Evolutionary conservation across 1,140 invertebrate species (phyloP), one percentile per base, ranked within the genome.

Genomic region (Heliconius hewitsoni): DNA sequence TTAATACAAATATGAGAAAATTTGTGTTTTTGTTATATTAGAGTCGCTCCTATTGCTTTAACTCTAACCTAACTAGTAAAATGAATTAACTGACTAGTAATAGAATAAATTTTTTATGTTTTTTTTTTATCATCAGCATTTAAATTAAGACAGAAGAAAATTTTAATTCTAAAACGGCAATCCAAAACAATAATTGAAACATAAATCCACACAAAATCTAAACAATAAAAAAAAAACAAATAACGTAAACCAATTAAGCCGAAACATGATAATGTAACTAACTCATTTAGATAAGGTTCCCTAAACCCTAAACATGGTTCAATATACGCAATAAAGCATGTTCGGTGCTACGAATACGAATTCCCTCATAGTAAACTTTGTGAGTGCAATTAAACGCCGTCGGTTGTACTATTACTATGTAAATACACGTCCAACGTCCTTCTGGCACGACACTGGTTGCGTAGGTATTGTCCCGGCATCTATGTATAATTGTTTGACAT

Each of bases 321-420:
- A 46, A 70, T 76, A 76, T 76, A 71, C 18, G 13, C 39, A 27
- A 71, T 76, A 76, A 76, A 76, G 46, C 74, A 76, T 76, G 60
- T 76, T 76, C 74, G 71, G 79, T 73, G 52, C n/a, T 27, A 73
- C 70, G 76, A 78, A 80, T 76, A 77, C 71, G 71, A 80, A 76
- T 80, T 34, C 52, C 71, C 71, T 81, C 71, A 81, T 75, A 82
- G 73, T 78, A 74, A 81, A 81, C 70, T 81, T 81, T 74, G 74
- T 79, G 42, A 74, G 82, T 80, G 82, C 86, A 90, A 92, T 92
- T 92, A 92, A 91, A 89, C 82, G 82, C 87, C 81, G 85, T 83
- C 82, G 82, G 84, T 82, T 78, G 76, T 81, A 80, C 84, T 83
- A 92, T 92, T 92, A 90, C 85, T 88, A 92, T 92, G 91, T 87